Evolutionary conservation across 1,140 invertebrate species (phyloP), one percentile per base, ranked within the genome.

Genomic region (Heliconius melpomene): DNA sequence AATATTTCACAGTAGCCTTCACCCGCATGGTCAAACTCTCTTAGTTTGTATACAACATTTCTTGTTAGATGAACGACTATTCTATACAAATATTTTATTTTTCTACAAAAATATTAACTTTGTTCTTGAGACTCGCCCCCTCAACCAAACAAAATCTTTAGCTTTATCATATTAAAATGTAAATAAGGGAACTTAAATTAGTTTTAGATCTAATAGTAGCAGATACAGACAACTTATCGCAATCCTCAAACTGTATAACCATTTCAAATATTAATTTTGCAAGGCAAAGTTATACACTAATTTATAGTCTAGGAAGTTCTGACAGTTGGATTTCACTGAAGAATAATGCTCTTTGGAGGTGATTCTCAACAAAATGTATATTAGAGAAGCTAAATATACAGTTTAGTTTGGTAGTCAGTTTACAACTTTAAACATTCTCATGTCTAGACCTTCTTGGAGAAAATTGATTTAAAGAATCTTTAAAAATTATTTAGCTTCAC

Each of bases 281-380:
- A 60, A 78, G 77, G 78, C 72, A 66, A 77, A 66, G 26, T 72
- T 71, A 23, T 29, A 38, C 20, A 81, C 76, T 75, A 81, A 81
- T 81, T 81, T 72, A 78, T 75, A 78, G 76, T 81, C 80, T 81
- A 73, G 60, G 60, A 81, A 81, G 72, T 81, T 81, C 76, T 72
- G 80, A 78, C 78, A 78, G 60, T 11, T 11, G 23, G 23, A 38
- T 38, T 52, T 66, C n/a, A 9, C 60, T 66, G 60, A 66, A 66
- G 60, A 66, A 29, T 60, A 60, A 60, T 26, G 60, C 60, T 26
- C 60, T 66, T 66, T 66, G 60, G n/a, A 29, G 60, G 60, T 66
- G 60, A 66, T 66, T 26, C n/a, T n/a, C 60, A 57, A 57, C 54
- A 23, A 57, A 57, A n/a, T 57, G n/a, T 57, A 23, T 57, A 57